phyloP scores from a whole-genome alignment of 2,113 vertebrate species.

The Oenanthe melanoleuca region DNA sequence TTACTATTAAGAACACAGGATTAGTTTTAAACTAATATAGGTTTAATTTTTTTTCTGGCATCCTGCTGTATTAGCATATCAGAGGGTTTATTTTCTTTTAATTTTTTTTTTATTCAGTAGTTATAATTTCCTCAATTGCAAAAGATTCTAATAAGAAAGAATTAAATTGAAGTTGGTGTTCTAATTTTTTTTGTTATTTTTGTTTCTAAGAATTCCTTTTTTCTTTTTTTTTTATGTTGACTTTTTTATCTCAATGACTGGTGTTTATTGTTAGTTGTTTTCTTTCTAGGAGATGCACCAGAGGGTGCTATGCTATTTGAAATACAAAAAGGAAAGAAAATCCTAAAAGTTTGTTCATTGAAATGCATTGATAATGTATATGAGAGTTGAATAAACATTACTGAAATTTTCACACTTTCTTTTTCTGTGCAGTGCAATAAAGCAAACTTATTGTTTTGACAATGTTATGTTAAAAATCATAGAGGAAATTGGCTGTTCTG shows the following conservation, averaged over 20 bases:
- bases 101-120: background rate
- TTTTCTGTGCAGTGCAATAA: background rate
- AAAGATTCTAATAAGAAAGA: background rate
- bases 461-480: background rate
- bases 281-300: slow-evolving; percentile 67
- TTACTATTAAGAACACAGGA: background rate
- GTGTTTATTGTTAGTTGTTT: slow-evolving; percentile 34
- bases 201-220: background rate
- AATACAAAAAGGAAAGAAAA: slow-evolving; percentile 32
- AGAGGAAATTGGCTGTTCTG: background rate
- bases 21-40: background rate
- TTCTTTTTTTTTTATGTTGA: no score
- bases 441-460: background rate
- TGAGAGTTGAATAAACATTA: background rate
- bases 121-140: background rate
- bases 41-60: background rate
- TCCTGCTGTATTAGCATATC: background rate
- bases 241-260: background rate
- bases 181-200: background rate
- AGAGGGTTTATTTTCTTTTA: background rate
- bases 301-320: slow-evolving; percentile 77
- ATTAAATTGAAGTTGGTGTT: background rate
- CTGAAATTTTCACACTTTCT: background rate
- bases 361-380: background rate
- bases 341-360: background rate